phyloP scores from a whole-genome alignment of 2,888 invertebrate species.

The Oligia strigilis region DNA sequence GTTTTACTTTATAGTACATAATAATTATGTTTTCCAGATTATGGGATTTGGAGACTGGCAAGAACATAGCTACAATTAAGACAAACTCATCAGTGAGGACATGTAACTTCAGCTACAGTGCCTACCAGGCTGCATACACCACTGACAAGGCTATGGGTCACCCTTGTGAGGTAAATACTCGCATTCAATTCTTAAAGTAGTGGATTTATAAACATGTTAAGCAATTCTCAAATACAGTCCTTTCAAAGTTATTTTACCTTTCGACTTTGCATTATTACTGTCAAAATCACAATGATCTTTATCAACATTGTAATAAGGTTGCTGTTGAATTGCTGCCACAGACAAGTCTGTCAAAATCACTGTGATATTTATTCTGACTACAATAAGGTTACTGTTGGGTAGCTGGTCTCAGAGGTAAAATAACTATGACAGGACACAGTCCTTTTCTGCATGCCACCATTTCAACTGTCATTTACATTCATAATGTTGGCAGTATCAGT shows the following conservation, averaged over 20 bases:
- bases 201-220: background rate
- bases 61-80: conserved; percentile 93
- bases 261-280: background rate
- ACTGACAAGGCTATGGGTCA: conserved; percentile 98
- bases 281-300: too few species aligned
- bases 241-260: background rate
- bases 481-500: background rate
- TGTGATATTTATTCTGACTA: background rate
- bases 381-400: background rate
- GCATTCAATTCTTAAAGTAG: background rate
- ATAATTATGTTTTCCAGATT: conserved; percentile 85
- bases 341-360: background rate
- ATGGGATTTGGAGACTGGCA: conserved; percentile 98
- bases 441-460: background rate
- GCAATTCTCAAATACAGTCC: background rate
- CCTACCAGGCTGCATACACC: conserved; percentile 97
- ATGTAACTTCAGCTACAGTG: conserved; percentile 97
- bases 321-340: too few species aligned
- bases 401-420: background rate
- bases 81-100: conserved; percentile 97
- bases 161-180: conserved; percentile 93
- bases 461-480: too few species aligned
- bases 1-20: background rate
- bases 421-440: background rate
- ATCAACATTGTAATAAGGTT: too few species aligned